Percentiles rank a stretch among this genome's conserved stretches.
Evolutionary conservation across 2,888 invertebrate species (phyloP).

Genomic region (Eristalis intricaria): DNA sequence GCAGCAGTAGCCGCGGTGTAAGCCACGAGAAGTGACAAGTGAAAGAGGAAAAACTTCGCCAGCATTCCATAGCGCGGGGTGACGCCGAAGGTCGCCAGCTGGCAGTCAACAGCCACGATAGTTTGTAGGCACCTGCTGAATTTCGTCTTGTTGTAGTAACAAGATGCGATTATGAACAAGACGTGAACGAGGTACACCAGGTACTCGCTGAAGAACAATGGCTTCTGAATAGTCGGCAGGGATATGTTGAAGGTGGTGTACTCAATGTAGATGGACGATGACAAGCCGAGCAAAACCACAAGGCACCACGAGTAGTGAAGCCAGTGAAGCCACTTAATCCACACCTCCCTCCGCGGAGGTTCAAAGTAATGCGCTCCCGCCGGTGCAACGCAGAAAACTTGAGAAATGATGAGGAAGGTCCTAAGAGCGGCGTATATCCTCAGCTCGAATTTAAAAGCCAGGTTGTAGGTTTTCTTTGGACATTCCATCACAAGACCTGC

Average conservation of each 20-base stretch:
- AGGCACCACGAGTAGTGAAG: constrained; percentile 72
- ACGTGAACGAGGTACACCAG: constrained; percentile 70
- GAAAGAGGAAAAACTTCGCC: constrained; percentile 50
- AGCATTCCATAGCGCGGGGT: constrained; percentile 24
- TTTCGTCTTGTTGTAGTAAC: constrained; percentile 45
- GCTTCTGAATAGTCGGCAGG: constrained; percentile 72
- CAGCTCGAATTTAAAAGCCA: constrained; percentile 45
- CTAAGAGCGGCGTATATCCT: constrained; percentile 58
- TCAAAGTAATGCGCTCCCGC: constrained; percentile 56
- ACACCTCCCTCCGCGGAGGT: neutral
- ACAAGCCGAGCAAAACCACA: constrained; percentile 53
- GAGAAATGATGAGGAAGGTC: constrained; percentile 64
- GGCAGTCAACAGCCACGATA: constrained; percentile 71
- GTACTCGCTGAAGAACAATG: constrained; percentile 73
- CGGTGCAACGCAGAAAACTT: constrained; percentile 73
- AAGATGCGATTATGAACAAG: constrained; percentile 53
- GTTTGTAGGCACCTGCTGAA: constrained; percentile 54
- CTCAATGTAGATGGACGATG: constrained; percentile 56
- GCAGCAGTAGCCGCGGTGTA: constrained; percentile 25
- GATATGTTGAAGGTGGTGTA: constrained; percentile 54
- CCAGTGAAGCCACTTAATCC: constrained; percentile 11
- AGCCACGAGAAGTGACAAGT: constrained; percentile 64
- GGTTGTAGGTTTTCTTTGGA: constrained; percentile 7
- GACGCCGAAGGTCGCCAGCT: constrained; percentile 46
- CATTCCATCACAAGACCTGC: constrained; percentile 41